phyloP scores from a whole-genome alignment of 2,113 vertebrate species.

The Rhinolophus sinicus region DNA sequence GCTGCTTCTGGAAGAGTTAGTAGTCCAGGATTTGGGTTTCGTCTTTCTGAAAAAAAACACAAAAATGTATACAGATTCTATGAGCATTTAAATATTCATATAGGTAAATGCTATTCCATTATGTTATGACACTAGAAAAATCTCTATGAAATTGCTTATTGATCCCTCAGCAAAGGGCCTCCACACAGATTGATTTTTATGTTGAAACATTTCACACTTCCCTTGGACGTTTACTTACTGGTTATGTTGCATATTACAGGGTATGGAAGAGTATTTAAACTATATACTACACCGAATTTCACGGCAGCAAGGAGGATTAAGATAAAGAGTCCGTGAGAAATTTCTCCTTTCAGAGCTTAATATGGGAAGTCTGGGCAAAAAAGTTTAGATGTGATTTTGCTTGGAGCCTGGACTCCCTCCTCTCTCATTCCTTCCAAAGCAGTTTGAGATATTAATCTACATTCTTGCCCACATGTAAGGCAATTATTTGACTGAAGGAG shows the following conservation, averaged over 20 bases:
- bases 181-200: neutral
- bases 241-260: neutral
- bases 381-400: neutral
- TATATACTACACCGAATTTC: neutral
- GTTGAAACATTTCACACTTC: neutral
- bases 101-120: neutral
- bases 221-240: neutral
- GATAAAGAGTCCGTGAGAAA: neutral
- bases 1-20: conserved; percentile 89
- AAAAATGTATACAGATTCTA: conserved; percentile 51
- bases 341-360: neutral
- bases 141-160: neutral
- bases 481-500: neutral
- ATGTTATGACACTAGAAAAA: neutral
- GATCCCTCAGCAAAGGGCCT: neutral
- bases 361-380: neutral
- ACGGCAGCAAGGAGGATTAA: neutral
- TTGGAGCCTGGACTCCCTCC: fast-evolving
- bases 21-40: conserved; percentile 89
- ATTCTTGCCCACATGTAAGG: neutral
- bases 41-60: conserved; percentile 88
- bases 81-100: neutral
- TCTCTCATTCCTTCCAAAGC: neutral
- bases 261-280: neutral
- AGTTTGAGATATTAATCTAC: neutral